A percentile compares a stretch with the other conserved stretches of the same genome.
Conservation (phyloP, 2,888 invertebrate species). For the Epistrophella euchroma region DNA sequence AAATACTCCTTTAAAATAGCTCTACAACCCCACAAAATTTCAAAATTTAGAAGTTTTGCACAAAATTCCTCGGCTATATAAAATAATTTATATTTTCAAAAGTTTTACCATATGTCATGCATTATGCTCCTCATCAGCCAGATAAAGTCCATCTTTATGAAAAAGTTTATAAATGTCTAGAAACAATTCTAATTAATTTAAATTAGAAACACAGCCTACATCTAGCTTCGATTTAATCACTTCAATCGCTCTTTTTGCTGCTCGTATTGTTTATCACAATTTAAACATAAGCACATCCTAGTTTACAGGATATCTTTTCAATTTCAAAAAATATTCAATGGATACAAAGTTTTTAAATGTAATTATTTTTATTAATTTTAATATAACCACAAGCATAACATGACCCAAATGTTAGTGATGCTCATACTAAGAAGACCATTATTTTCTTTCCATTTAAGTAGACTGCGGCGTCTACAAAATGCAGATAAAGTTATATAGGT, state of each 20-base stretch:
- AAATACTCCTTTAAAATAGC: no score
- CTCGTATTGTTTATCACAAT: not conserved
- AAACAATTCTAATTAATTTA: no score
- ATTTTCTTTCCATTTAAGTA: not conserved
- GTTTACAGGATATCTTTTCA: not conserved
- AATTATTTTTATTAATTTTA: constrained; percentile 14
- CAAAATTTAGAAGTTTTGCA: no score
- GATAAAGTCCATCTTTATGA: no score
- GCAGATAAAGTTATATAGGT: constrained; percentile 47
- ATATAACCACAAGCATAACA: constrained; percentile 45
- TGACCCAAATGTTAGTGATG: constrained; percentile 16
- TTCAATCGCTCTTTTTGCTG: not conserved
- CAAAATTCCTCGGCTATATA: no score
- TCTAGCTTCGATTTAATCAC: not conserved
- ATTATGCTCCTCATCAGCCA: no score
- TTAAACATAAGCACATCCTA: not conserved
- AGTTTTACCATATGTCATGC: no score
- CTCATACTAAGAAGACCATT: not conserved
- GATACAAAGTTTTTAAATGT: not conserved
- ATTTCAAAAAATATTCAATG: not conserved
- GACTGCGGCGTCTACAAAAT: not conserved
- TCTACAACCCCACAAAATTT: no score
- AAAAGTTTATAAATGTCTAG: no score
- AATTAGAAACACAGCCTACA: no score
- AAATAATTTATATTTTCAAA: no score